Evolutionary conservation across 1,140 invertebrate species (phyloP), one percentile per base, ranked within the genome.

Genomic region (Solenopsis fugax): DNA sequence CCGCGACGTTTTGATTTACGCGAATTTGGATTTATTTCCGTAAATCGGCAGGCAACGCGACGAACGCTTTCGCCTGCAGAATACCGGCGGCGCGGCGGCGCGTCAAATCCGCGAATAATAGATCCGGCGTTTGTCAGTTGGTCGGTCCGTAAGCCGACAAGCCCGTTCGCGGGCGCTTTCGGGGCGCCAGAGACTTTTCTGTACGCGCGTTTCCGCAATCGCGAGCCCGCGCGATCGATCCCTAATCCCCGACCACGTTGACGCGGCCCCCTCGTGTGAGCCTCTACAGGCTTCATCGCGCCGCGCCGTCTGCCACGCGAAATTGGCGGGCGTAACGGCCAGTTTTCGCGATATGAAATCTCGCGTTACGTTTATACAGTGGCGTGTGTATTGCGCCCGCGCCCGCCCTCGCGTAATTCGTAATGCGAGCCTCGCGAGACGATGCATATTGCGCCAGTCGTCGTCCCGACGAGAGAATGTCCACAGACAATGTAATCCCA

Each of bases 401-500:
- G 18, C 54, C 18, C 4, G 52, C n/a, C 54, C 21, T 58, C n/a
- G 48, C 54, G 69, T 65, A 85, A 67, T 73, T 50, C 60, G 75
- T 84, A 60, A 73, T 41, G 54, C 41, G 54, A 67, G 54, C 41
- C 54, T 73, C 80, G 29, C 54, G 67, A 75, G 45, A 48, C 54
- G 69, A 60, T 50, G 54, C 50, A 71, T 84, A 84, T 84, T 50
- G 54, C 80, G 69, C 80, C 54, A 50, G 21, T 78, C 16, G 24
- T 52, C 13, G 50, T 64, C 29, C 18, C 9, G 10, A 16, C 75
- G 34, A 34, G 45, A 64, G 41, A 80, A 48, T 84, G 80, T 84
- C 80, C 80, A 60, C 69, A 62, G 80, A 84, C 80, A 75, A 84
- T 84, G 69, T 84, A 84, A 84, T 84, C 24, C 24, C 45, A 84